Percentiles rank a stretch among this genome's conserved stretches.
phyloP scores from a whole-genome alignment of 2,113 vertebrate genomes.

The Poeciliopsis occidentalis region DNA sequence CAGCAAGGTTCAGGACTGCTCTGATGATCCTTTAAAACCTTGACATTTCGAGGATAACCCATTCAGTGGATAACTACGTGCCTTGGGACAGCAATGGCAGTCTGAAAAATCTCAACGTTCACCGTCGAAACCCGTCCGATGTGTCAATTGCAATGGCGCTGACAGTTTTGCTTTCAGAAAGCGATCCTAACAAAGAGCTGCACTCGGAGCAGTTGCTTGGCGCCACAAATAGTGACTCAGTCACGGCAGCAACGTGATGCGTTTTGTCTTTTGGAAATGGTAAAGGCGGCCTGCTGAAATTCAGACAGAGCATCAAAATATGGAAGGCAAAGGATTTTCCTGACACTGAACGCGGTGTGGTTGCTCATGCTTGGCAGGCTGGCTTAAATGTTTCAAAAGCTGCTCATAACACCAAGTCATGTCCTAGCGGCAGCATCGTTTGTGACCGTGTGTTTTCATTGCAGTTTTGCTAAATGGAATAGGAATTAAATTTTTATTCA shows the following conservation, averaged over 20 bases:
- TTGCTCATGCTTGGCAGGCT: neutral
- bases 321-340: neutral
- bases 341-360: neutral
- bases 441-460: no score
- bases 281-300: neutral
- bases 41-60: conserved; percentile 2
- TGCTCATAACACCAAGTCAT: neutral
- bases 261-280: neutral
- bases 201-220: neutral
- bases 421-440: no score
- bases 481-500: no score
- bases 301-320: neutral
- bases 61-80: neutral
- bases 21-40: conserved; percentile 9
- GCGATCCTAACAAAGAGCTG: neutral
- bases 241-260: neutral
- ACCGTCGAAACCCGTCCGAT: neutral
- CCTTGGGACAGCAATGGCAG: neutral
- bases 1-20: neutral
- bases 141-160: no score
- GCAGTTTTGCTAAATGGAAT: no score
- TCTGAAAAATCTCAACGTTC: neutral
- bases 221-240: neutral
- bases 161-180: neutral
- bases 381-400: neutral